Conservation (phyloP, 1,140 invertebrate species). For the Tetramorium parvispinum region DNA sequence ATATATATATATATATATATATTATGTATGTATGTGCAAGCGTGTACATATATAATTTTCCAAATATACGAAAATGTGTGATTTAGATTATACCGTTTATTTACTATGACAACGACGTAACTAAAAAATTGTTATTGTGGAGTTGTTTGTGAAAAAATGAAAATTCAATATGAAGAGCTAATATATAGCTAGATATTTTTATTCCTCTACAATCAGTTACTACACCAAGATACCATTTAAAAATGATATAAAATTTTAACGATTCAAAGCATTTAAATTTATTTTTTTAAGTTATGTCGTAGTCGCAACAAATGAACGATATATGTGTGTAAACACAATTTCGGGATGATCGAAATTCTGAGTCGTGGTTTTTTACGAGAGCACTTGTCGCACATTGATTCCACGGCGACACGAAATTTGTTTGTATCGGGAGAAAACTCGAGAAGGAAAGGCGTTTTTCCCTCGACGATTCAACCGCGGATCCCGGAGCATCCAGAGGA, state of each 20-base stretch:
- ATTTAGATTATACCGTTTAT: not conserved
- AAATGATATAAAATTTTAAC: no score
- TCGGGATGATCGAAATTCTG: not conserved
- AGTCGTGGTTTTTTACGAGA: not conserved
- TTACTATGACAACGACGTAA: no score
- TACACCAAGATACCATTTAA: no score
- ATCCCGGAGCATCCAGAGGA: not conserved
- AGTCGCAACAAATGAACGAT: no score
- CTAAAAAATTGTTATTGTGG: no score
- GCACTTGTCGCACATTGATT: slow-evolving; percentile 66
- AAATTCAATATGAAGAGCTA: no score
- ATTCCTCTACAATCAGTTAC: no score
- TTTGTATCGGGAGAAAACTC: slow-evolving; percentile 59
- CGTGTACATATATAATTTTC: not conserved
- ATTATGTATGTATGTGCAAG: not conserved
- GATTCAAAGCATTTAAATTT: no score
- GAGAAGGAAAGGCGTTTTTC: slow-evolving; percentile 37
- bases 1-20: no score
- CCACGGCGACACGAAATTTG: slow-evolving; percentile 66
- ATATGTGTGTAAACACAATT: not conserved
- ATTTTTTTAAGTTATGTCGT: no score
- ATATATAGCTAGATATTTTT: no score
- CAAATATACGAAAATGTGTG: not conserved
- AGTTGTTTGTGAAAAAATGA: no score
- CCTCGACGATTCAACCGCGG: not conserved